phyloP scores from a whole-genome alignment of 2,113 vertebrate species.

The Chelonoidis abingdonii region DNA sequence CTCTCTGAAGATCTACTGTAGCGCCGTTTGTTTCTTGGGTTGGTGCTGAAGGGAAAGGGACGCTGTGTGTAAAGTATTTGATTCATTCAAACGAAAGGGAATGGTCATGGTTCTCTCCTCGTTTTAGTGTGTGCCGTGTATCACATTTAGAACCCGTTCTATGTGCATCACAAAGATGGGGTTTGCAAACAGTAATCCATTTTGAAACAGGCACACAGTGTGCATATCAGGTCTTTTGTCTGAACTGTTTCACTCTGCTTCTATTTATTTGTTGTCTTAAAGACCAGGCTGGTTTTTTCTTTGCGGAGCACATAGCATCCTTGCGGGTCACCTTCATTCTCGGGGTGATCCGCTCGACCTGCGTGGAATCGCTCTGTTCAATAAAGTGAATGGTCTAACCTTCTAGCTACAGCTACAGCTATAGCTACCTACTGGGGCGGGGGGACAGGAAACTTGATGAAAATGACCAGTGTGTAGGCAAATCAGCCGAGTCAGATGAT shows the following conservation, averaged over 20 bases:
- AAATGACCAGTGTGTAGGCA: not conserved
- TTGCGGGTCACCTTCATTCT: conserved; percentile 52
- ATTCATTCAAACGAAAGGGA: not conserved
- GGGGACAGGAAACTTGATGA: not conserved
- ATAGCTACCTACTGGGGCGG: not conserved
- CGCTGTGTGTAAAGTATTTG: not conserved
- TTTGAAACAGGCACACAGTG: not conserved
- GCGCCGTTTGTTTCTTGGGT: not conserved
- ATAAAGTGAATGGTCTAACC: not conserved
- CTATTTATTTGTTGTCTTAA: not conserved
- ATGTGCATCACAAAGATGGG: not conserved
- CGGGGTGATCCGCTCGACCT: not conserved
- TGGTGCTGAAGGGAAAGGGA: not conserved
- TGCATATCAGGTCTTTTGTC: rapidly evolving
- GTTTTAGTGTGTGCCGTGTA: not conserved
- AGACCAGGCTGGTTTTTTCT: not conserved
- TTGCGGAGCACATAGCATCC: not conserved
- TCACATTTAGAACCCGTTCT: not conserved
- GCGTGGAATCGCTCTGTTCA: not conserved
- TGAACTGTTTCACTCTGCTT: not conserved
- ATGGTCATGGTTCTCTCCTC: not conserved
- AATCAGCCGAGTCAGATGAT: not conserved
- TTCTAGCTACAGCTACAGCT: not conserved
- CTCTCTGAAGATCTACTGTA: not conserved
- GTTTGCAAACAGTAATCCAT: not conserved